phyloP scores from a whole-genome alignment of 2,113 vertebrate genomes.

The Ifrita kowaldi region DNA sequence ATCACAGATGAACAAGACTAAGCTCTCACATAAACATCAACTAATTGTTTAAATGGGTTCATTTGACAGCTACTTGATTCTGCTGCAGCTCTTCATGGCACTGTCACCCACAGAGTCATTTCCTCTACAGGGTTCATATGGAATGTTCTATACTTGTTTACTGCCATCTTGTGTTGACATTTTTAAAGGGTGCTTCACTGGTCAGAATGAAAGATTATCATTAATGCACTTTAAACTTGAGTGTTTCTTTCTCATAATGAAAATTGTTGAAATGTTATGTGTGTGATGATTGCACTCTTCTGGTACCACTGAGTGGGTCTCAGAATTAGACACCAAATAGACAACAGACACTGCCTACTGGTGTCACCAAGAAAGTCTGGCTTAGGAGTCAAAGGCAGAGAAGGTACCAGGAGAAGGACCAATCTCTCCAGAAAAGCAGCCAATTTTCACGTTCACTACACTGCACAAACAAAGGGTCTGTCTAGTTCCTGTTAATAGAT shows the following conservation, averaged over 20 bases:
- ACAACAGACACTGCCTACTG: background rate
- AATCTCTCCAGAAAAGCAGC: background rate
- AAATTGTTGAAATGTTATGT: background rate
- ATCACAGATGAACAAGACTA: background rate
- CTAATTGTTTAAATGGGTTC: background rate
- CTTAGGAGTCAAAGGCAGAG: background rate
- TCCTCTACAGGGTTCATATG: background rate
- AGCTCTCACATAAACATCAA: background rate
- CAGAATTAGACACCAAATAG: background rate
- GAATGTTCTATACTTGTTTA: slow-evolving; percentile 63
- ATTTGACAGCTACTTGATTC: slow-evolving; percentile 12
- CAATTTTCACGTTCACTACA: background rate
- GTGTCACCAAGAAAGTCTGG: background rate
- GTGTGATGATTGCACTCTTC: background rate
- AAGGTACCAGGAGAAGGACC: background rate
- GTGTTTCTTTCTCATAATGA: background rate
- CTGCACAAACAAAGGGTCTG: background rate
- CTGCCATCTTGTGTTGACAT: slow-evolving; percentile 72
- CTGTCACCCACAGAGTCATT: background rate
- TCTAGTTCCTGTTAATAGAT: background rate
- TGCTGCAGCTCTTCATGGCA: background rate
- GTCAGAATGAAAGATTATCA: background rate
- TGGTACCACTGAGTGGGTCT: background rate
- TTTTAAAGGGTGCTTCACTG: slow-evolving; percentile 31
- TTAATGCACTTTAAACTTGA: background rate